Percentiles rank a stretch among this genome's conserved stretches.
Evolutionary conservation across 2,113 vertebrate species (phyloP).

Genomic region (Myodes glareolus): DNA sequence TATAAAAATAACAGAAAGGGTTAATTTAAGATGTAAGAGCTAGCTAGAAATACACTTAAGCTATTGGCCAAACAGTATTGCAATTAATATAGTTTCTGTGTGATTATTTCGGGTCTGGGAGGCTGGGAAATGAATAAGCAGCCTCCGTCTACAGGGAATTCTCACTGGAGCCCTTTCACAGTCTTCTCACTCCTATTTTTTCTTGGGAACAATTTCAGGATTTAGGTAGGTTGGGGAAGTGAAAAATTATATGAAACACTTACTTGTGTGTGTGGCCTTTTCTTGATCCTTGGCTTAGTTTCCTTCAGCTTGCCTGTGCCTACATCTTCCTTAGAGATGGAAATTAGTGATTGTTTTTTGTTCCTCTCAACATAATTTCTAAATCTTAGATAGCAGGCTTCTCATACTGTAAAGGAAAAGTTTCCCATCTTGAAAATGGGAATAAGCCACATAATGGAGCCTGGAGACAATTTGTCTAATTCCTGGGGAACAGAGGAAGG

Average conservation of each 20-base stretch:
- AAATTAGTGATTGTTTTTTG: conserved; percentile 49
- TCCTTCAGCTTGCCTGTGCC: neutral
- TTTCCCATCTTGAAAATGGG: neutral
- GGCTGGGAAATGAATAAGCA: no score
- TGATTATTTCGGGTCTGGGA: no score
- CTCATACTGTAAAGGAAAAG: neutral
- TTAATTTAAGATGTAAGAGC: no score
- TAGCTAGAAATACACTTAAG: no score
- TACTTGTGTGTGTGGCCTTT: neutral
- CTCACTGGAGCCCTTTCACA: neutral
- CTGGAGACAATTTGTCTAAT: neutral
- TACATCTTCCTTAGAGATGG: neutral
- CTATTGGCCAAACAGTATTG: no score
- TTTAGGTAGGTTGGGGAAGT: neutral
- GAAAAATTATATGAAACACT: neutral
- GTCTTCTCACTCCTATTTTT: neutral
- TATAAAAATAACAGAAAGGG: no score
- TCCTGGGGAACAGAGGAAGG: neutral
- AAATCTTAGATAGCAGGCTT: conserved; percentile 23
- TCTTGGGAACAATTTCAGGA: conserved; percentile 23
- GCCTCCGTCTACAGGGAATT: neutral
- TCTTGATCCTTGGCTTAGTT: neutral
- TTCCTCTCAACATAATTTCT: conserved; percentile 32
- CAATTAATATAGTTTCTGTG: no score
- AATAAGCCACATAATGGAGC: neutral